Evolutionary conservation across 2,113 vertebrate species (phyloP).

Genomic region (Halcyon malimbica): DNA sequence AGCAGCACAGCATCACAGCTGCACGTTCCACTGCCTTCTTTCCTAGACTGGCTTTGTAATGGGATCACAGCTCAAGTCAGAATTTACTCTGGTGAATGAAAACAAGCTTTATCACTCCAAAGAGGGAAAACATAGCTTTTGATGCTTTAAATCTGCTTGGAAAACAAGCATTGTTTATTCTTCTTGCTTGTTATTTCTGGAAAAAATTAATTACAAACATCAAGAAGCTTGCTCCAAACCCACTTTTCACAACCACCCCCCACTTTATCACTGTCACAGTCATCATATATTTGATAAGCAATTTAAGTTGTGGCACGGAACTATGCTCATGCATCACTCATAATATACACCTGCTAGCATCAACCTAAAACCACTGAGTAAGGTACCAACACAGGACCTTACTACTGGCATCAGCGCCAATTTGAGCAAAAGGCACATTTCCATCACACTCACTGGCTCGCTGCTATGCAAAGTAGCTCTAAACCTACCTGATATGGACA

Average conservation of each 20-base stretch:
- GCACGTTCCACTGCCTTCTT: neutral
- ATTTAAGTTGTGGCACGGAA: neutral
- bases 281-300: neutral
- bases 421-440: neutral
- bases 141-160: neutral
- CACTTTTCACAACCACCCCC: neutral
- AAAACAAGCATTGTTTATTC: neutral
- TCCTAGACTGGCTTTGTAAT: neutral
- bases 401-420: too few species aligned
- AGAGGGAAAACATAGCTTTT: neutral
- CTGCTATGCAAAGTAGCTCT: neutral
- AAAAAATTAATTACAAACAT: neutral
- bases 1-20: neutral
- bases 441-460: neutral
- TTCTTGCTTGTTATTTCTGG: neutral
- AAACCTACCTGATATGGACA: neutral
- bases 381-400: neutral
- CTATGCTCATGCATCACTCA: neutral
- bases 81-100: neutral
- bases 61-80: neutral
- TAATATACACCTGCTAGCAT: neutral
- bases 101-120: neutral
- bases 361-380: neutral
- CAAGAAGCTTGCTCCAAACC: neutral
- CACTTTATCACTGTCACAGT: neutral